phyloP scores from a whole-genome alignment of 2,113 vertebrate species.

The Solenodon paradoxus region DNA sequence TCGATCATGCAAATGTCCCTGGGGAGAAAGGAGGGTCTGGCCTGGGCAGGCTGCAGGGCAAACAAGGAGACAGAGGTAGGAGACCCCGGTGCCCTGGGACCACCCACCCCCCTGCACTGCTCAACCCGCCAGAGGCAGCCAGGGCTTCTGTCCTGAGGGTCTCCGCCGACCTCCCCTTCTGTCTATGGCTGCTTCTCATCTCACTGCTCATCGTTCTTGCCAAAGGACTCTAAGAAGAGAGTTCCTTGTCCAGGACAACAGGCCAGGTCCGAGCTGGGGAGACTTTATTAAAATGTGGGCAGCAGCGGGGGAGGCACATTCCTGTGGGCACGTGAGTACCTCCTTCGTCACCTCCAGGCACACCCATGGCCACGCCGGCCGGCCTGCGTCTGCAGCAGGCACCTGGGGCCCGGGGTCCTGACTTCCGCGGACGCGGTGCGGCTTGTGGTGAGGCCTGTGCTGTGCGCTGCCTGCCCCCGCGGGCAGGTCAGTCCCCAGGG shows the following conservation, averaged over 20 bases:
- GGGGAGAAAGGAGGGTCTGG: slow-evolving; percentile 34
- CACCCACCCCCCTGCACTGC: not conserved
- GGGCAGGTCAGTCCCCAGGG: not conserved
- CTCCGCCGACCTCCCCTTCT: not conserved
- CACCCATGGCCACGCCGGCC: fast-evolving
- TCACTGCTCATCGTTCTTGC: not conserved
- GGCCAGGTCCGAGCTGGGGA: not conserved
- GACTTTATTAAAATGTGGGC: not conserved
- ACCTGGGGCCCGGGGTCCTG: fast-evolving
- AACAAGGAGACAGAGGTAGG: not conserved
- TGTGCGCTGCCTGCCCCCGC: fast-evolving
- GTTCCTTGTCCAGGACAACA: not conserved
- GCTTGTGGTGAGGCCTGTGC: no score
- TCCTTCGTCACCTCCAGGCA: not conserved
- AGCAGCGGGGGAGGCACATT: not conserved
- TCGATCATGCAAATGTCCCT: slow-evolving; percentile 92
- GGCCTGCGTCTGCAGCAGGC: not conserved
- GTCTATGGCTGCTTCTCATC: not conserved
- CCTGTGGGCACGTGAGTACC: fast-evolving
- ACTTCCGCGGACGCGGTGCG: no score
- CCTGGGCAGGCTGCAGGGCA: fast-evolving
- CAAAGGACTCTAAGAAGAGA: not conserved
- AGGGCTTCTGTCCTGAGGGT: not conserved
- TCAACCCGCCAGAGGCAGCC: not conserved
- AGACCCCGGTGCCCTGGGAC: not conserved